Base-by-base conservation (phyloP, 2,888 invertebrate genomes). In the Omphaloscelis lunosa region DNA sequence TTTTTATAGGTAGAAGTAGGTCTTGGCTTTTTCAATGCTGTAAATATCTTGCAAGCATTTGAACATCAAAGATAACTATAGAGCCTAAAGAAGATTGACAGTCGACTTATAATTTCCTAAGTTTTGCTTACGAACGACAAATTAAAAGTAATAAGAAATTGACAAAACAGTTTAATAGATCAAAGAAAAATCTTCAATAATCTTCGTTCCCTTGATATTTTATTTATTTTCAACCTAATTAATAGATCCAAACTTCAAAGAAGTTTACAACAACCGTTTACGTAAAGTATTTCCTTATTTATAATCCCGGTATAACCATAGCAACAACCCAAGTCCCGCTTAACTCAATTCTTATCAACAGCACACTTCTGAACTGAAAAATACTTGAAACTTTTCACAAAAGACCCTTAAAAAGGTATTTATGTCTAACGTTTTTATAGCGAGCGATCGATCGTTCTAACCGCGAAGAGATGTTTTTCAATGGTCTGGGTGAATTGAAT, bases 401-500 rank as follows among this genome's bases (percentile, higher is more conserved):
- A 41, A 61, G 65, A 23, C 41, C 53, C 29, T 45, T 62, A n/a
- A 76, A 82, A 83, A 63, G 68, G 71, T 77, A 76, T 86, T 78
- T 78, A 51, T 69, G 48, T 66, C 67, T 69, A 72, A 61, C 71
- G 76, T 88, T 79, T 82, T 84, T 74, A 84, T 75, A 75, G 82
- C 59, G 12, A 59, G 20, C 61, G 41, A 77, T 84, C 77, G 83
- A 84, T 81, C 76, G 81, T 23, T 61, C 67, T 72, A 77, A 75
- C 83, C 81, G 67, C 79, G 74, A 56, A 58, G 75, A 78, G 74
- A 79, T 77, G 80, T 77, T 83, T 84, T 83, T 83, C 77, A 79
- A 72, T 68, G 79, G 82, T 73, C 81, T 66, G 80, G 69, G 74
- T 70, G 80, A 83, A 87, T 85, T 86, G 75, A 86, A 85, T 87